A percentile compares a stretch with the other conserved stretches of the same genome.
Conservation (phyloP, 1,140 invertebrate species). For the Zaprionus davidi region DNA sequence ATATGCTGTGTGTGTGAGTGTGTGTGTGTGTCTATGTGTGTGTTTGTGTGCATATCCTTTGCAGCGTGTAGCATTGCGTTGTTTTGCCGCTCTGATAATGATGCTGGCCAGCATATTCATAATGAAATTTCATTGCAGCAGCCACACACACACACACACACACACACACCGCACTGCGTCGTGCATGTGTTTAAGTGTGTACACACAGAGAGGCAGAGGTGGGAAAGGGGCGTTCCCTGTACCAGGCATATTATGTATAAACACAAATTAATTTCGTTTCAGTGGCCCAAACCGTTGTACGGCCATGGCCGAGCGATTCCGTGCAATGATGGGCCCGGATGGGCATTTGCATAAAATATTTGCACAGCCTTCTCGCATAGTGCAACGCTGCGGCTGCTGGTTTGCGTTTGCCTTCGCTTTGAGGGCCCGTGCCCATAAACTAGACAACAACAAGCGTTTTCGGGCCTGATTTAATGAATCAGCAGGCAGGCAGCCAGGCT, state of each 20-base stretch:
- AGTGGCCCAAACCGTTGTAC: constrained; percentile 77
- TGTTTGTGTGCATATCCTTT: constrained; percentile 71
- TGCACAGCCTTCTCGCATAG: constrained; percentile 78
- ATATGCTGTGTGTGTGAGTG: constrained; percentile 21
- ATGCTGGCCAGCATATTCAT: constrained; percentile 81
- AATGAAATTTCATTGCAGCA: constrained; percentile 81
- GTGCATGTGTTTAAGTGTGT: constrained; percentile 57
- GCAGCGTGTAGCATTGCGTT: constrained; percentile 73
- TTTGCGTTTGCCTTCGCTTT: constrained; percentile 53
- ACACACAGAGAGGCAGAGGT: constrained; percentile 24
- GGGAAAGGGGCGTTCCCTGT: constrained; percentile 36
- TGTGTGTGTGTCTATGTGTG: constrained; percentile 29
- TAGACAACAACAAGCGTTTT: constrained; percentile 75
- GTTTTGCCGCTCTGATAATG: constrained; percentile 80
- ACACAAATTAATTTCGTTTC: constrained; percentile 84
- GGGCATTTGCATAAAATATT: constrained; percentile 84
- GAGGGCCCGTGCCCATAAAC: constrained; percentile 75
- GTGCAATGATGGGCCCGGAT: constrained; percentile 65
- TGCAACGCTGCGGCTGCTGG: constrained; percentile 60
- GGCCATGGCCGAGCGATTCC: constrained; percentile 53
- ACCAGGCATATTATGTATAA: constrained; percentile 83
- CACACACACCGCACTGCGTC: constrained; percentile 19
- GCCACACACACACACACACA: constrained; percentile 48
- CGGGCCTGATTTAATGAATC: constrained; percentile 75
- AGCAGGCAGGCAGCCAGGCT: constrained; percentile 45